Evolutionary conservation across 2,888 invertebrate genomes (phyloP).

Genomic region (Ceramica pisi): DNA sequence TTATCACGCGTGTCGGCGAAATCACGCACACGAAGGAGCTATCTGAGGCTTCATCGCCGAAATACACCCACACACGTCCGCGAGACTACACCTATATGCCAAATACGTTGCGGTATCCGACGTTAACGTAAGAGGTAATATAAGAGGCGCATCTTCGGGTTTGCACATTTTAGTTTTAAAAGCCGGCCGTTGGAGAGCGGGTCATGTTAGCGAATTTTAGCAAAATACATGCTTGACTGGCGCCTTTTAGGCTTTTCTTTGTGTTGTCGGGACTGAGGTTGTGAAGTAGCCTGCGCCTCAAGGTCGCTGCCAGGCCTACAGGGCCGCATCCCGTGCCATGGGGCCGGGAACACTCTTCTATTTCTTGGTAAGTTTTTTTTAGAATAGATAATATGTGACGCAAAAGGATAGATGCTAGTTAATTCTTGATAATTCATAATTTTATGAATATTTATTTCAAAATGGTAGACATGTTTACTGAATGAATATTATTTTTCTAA

Average conservation of each 20-base stretch:
- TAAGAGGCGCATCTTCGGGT: slow-evolving; percentile 90
- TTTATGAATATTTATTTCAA: slow-evolving; percentile 31
- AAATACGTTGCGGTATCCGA: slow-evolving; percentile 89
- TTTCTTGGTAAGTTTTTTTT: slow-evolving; percentile 83
- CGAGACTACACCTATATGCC: slow-evolving; percentile 80
- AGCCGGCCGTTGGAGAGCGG: slow-evolving; percentile 86
- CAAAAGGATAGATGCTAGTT: neutral
- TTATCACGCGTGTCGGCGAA: slow-evolving; percentile 74
- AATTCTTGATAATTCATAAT: slow-evolving; percentile 3
- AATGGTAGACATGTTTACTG: slow-evolving; percentile 20
- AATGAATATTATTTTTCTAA: slow-evolving; percentile 1
- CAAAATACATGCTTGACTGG: slow-evolving; percentile 78
- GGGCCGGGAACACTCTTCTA: slow-evolving; percentile 84
- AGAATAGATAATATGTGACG: neutral
- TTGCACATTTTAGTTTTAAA: slow-evolving; percentile 90
- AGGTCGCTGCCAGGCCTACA: slow-evolving; percentile 73
- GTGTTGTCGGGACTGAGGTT: slow-evolving; percentile 75
- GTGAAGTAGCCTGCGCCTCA: slow-evolving; percentile 64
- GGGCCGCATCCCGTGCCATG: slow-evolving; percentile 86
- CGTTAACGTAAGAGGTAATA: slow-evolving; percentile 90
- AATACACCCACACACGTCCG: slow-evolving; percentile 82
- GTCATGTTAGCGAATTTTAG: slow-evolving; percentile 85
- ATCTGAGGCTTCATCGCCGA: slow-evolving; percentile 79
- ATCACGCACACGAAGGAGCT: slow-evolving; percentile 69
- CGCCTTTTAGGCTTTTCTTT: slow-evolving; percentile 73